Evolutionary conservation across 2,888 invertebrate species (phyloP), one percentile per base, ranked within the genome.

Genomic region (Ectropis crepuscularia): DNA sequence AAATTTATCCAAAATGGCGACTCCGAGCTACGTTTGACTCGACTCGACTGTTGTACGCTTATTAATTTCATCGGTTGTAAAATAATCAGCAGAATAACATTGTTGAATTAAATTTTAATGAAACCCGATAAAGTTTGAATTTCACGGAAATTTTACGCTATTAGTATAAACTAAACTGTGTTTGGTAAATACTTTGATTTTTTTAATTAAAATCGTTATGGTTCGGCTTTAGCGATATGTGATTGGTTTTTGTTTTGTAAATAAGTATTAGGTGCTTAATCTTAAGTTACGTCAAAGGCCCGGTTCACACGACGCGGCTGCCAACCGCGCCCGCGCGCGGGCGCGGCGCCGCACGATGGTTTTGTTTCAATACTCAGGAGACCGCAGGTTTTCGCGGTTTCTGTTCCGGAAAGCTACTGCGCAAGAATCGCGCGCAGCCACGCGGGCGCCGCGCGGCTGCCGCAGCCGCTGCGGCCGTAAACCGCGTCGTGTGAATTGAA

Each of bases 151-250:
- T 90, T 90, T 89, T 82, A 82, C 85, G 83, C 82, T 76, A 85
- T 88, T 86, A 89, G n/a, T n/a, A n/a, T 81, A 88, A 90, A 89
- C 87, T 88, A 88, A 89, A 88, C 85, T 82, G 85, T 90, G 87
- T 90, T 89, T 89, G 82, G 86, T 90, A 90, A 92, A 92, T 89
- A 89, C 78, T 87, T 89, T 89, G 85, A 88, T 89, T 89, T 90
- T 50, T 88, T 88, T 89, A 90, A 90, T 92, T 89, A 89, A 88
- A 89, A 85, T 80, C 81, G 81, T 82, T 84, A 81, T 80, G 82
- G 68, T 82, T 79, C 73, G 71, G 45, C 48, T 60, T 57, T 43
- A 48, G 57, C 76, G 75, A 77, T 81, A 66, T 71, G 63, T 81
- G 81, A 87, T 89, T 89, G 85, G 85, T 88, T 89, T 88, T 85